Evolutionary conservation across 1,140 invertebrate genomes (phyloP), one percentile per base, ranked within the genome.

Genomic region (Anagrus nilaparvatae): DNA sequence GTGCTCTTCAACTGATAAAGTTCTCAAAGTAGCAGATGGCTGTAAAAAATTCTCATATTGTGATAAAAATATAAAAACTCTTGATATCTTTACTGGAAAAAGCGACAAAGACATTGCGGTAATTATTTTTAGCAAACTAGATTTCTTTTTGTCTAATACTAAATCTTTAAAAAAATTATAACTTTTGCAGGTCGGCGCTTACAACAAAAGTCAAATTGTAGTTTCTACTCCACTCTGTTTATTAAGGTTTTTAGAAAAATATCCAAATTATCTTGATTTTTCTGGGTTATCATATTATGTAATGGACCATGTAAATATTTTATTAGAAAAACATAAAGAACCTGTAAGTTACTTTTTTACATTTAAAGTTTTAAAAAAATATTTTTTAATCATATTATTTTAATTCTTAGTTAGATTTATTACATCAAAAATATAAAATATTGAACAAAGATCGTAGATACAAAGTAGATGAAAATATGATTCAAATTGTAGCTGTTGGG

Each of bases 161-260:
- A n/a, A n/a, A n/a, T n/a, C n/a, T n/a, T n/a, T n/a, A n/a, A n/a
- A n/a, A n/a, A n/a, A n/a, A n/a, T n/a, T 25, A 34, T 39, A 35
- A 44, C 50, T 49, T n/a, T 51, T 57, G 31, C 16, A 59, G 63
- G 43, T 55, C 16, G 41, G 53, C 45, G 54, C 69, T 13, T 59
- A 43, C 7, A 67, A 57, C 37, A 66, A 65, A 13, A 68, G 67
- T 46, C 60, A 68, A 37, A 53, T 70, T 33, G 46, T 70, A 4
- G 44, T 69, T 13, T 49, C 64, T 5, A 69, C 67, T 5, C 63
- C 66, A 29, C 40, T 50, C 19, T 66, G 52, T 43, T 48, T 69
- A 21, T 12, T 31, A 3, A 48, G 61, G 43, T 56, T 62, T 6
- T 40, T 66, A 14, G 33, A 47, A 17, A 44, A 48, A 13, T 54